phyloP scores from a whole-genome alignment of 2,888 invertebrate species.

The Dynastes tityus region DNA sequence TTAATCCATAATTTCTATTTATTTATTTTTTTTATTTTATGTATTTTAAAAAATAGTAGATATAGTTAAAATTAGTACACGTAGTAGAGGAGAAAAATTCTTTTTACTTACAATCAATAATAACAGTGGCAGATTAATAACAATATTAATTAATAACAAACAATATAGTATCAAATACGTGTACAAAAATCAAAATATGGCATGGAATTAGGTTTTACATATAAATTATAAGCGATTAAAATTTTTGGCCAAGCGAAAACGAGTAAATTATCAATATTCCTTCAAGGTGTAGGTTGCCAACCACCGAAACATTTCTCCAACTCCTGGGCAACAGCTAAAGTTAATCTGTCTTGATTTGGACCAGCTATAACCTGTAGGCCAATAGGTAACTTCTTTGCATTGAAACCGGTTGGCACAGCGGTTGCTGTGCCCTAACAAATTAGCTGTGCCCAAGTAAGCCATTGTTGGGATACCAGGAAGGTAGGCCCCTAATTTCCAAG shows the following conservation, averaged over 20 bases:
- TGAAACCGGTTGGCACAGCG: slow-evolving; percentile 88
- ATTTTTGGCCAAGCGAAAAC: too few relatives aligned
- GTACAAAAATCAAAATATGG: background rate
- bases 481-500: slow-evolving; percentile 91
- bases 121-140: too few relatives aligned
- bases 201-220: too few relatives aligned
- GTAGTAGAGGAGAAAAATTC: too few relatives aligned
- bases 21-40: too few relatives aligned
- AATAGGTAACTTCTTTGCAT: slow-evolving; percentile 86
- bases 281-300: slow-evolving; percentile 80
- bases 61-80: too few relatives aligned
- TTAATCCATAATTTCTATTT: too few relatives aligned
- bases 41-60: too few relatives aligned
- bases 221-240: too few relatives aligned
- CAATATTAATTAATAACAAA: background rate
- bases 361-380: slow-evolving; percentile 91
- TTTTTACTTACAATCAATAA: too few relatives aligned
- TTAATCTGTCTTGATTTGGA: slow-evolving; percentile 86
- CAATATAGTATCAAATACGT: background rate
- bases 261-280: background rate
- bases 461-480: slow-evolving; percentile 87
- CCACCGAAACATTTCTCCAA: slow-evolving; percentile 92
- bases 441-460: slow-evolving; percentile 88
- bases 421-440: slow-evolving; percentile 88
- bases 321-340: slow-evolving; percentile 90